phyloP scores from a whole-genome alignment of 2,888 invertebrate genomes.

The Eilema caniola region DNA sequence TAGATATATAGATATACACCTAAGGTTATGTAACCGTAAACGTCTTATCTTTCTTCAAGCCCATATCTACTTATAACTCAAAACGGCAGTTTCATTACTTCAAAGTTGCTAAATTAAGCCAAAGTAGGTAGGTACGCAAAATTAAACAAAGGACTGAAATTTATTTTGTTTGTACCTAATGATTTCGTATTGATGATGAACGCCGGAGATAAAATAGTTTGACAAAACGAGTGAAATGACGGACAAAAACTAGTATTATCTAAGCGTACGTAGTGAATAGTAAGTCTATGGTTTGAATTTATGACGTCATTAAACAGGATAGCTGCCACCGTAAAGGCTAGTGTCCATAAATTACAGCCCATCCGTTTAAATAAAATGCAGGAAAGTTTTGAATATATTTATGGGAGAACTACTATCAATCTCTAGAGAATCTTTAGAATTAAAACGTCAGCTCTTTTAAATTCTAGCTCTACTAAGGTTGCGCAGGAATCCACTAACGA shows the following conservation, averaged over 20 bases:
- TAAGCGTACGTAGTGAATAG: slow-evolving; percentile 14
- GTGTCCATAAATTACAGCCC: slow-evolving; percentile 25
- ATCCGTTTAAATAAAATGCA: slow-evolving; percentile 13
- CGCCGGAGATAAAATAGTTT: neutral
- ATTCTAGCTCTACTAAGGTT: too few species aligned
- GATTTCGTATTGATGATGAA: neutral
- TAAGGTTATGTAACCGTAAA: neutral
- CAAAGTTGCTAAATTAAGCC: too few species aligned
- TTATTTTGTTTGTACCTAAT: too few species aligned
- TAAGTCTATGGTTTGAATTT: slow-evolving; percentile 26
- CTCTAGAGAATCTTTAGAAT: neutral
- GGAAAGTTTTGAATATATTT: slow-evolving; percentile 14
- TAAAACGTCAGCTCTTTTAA: too few species aligned
- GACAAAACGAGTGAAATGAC: neutral
- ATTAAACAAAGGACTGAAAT: too few species aligned
- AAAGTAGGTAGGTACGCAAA: too few species aligned
- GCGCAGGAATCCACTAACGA: too few species aligned
- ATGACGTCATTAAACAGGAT: slow-evolving; percentile 39
- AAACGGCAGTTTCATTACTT: neutral
- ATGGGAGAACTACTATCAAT: neutral
- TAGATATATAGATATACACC: neutral
- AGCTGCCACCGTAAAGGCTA: slow-evolving; percentile 18
- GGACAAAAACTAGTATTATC: slow-evolving; percentile 6
- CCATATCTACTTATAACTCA: neutral
- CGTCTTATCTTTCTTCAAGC: neutral